A percentile compares a stretch with the other conserved stretches of the same genome.
phyloP scores from a whole-genome alignment of 2,888 invertebrate species.

The Trachelus stipa region DNA sequence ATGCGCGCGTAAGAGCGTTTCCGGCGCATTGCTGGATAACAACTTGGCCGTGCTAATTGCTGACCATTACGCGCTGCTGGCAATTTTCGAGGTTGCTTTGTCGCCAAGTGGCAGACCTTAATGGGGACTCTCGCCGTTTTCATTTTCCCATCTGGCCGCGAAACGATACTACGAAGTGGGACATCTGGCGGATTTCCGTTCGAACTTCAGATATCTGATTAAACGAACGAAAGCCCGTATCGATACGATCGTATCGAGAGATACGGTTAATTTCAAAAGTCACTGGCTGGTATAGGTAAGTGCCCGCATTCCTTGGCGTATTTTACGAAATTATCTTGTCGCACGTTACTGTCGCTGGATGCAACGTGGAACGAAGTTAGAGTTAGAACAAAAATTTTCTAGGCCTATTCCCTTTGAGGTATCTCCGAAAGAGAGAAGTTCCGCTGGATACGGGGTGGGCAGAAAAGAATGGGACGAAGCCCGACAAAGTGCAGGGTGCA shows the following conservation, averaged over 20 bases:
- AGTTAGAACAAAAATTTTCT: not conserved
- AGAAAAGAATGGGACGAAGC: not conserved
- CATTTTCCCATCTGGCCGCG: slow-evolving; percentile 18
- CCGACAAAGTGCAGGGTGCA: not conserved
- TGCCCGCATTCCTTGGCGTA: not conserved
- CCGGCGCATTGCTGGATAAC: slow-evolving; percentile 24
- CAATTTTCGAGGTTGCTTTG: slow-evolving; percentile 44
- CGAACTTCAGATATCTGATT: not conserved
- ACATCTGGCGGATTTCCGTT: slow-evolving; percentile 6
- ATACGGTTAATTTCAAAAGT: not conserved
- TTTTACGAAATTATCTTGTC: not conserved
- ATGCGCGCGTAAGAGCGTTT: slow-evolving; percentile 39
- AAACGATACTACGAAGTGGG: slow-evolving; percentile 12
- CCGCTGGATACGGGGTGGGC: not conserved
- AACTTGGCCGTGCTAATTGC: slow-evolving; percentile 51
- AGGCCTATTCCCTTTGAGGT: not conserved
- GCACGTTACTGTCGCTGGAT: not conserved
- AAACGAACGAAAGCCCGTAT: not conserved
- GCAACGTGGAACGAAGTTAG: not conserved
- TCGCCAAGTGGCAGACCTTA: slow-evolving; percentile 13
- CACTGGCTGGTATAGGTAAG: not conserved
- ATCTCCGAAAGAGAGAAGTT: not conserved
- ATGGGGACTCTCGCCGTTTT: slow-evolving; percentile 9
- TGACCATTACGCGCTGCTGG: slow-evolving; percentile 45
- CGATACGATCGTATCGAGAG: not conserved